Conservation (phyloP, 2,797 vertebrate genomes). For the Amniataba percoides region DNA sequence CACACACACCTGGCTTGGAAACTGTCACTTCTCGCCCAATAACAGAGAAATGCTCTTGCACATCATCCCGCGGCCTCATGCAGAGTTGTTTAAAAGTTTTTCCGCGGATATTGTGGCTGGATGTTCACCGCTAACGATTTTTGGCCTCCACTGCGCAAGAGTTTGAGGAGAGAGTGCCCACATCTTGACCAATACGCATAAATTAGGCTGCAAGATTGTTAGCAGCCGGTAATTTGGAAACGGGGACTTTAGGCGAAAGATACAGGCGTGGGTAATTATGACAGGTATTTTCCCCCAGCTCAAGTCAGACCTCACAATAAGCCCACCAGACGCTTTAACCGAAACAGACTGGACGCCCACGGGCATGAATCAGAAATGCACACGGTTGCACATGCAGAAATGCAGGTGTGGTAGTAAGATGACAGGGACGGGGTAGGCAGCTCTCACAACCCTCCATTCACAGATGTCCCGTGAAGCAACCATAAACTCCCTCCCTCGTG, state of each 20-base stretch:
- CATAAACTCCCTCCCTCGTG: slow-evolving; percentile 33
- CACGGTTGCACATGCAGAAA: slow-evolving; percentile 8
- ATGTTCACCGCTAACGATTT: slow-evolving; percentile 52
- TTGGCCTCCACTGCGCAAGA: slow-evolving; percentile 20
- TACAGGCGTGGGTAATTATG: slow-evolving; percentile 56
- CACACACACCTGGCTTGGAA: slow-evolving; percentile 43
- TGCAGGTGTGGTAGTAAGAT: slow-evolving; percentile 31
- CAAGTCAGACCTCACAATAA: slow-evolving; percentile 67
- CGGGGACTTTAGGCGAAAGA: slow-evolving; percentile 45
- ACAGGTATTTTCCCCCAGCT: slow-evolving; percentile 53
- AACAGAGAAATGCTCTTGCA: slow-evolving; percentile 40
- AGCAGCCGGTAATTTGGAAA: slow-evolving; percentile 62
- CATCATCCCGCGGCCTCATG: slow-evolving; percentile 14
- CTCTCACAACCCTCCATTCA: slow-evolving; percentile 30
- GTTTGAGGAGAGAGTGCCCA: slow-evolving; percentile 32
- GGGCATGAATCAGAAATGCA: slow-evolving; percentile 22
- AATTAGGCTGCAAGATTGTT: slow-evolving; percentile 58
- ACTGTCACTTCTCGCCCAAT: neutral
- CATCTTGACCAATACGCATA: slow-evolving; percentile 56
- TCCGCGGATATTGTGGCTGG: slow-evolving; percentile 43
- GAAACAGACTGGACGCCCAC: slow-evolving; percentile 28
- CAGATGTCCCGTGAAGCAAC: slow-evolving; percentile 44
- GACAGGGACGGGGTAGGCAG: slow-evolving; percentile 1
- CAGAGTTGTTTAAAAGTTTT: slow-evolving; percentile 17
- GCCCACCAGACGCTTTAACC: slow-evolving; percentile 37